Conservation (phyloP, 1,140 invertebrate genomes). For the Dreissena polymorpha region DNA sequence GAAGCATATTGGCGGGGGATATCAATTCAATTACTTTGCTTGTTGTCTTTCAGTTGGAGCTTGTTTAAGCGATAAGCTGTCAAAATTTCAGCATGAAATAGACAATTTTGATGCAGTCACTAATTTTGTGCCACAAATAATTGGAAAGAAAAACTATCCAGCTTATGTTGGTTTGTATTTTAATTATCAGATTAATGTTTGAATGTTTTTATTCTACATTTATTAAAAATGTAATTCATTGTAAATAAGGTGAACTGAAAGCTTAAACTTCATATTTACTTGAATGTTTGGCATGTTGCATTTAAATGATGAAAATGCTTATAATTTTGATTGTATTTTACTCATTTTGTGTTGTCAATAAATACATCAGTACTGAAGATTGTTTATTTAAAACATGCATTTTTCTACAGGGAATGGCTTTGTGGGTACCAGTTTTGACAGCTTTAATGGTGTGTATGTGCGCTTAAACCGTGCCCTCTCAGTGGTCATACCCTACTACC, state of each 20-base stretch:
- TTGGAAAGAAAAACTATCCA: conserved; percentile 83
- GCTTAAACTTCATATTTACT: too few species aligned
- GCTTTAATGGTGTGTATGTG: conserved; percentile 83
- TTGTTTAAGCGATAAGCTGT: conserved; percentile 45
- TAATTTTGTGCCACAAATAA: conserved; percentile 80
- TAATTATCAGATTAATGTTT: too few species aligned
- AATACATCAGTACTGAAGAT: too few species aligned
- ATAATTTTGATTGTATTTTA: too few species aligned
- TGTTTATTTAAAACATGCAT: not conserved
- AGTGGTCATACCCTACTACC: conserved; percentile 87
- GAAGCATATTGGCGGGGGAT: too few species aligned
- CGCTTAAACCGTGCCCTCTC: conserved; percentile 85
- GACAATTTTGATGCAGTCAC: conserved; percentile 86
- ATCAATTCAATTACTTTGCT: too few species aligned
- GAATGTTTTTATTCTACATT: too few species aligned
- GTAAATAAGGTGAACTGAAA: too few species aligned
- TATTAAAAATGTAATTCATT: too few species aligned
- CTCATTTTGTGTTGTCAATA: too few species aligned
- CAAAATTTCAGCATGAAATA: conserved; percentile 3
- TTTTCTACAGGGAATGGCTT: conserved; percentile 84
- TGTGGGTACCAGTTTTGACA: conserved; percentile 84
- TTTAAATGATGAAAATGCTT: too few species aligned
- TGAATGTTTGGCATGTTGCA: too few species aligned
- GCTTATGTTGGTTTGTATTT: conserved; percentile 85
- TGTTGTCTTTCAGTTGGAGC: conserved; percentile 18